These are phyloP conservation scores for Lepidurus arcticus DNA, from an alignment of 1,140 invertebrate genomes.

Conservation along the genomic window DNA sequence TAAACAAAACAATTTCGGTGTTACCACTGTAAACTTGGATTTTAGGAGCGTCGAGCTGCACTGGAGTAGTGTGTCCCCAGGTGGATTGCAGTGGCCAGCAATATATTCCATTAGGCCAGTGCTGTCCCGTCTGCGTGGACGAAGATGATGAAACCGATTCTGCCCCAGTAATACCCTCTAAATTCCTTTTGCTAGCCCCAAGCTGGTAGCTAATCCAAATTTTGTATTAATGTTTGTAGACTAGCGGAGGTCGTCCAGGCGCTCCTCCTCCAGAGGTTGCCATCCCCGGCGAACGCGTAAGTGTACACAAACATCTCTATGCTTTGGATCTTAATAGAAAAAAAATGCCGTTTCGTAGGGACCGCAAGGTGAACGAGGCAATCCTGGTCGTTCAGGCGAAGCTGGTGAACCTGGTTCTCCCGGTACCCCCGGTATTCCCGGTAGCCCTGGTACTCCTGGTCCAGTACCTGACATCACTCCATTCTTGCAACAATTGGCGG, in stretches of 20 bases:
- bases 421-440: conserved; percentile 52
- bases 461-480: conserved; percentile 62
- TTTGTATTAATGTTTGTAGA: background rate
- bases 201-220: too few relatives aligned
- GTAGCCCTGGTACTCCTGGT: conserved; percentile 62
- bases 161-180: background rate
- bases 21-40: background rate
- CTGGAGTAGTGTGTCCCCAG: conserved; percentile 46
- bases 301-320: background rate
- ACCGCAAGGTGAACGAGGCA: conserved; percentile 50
- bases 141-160: conserved; percentile 32
- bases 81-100: conserved; percentile 46
- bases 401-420: conserved; percentile 55
- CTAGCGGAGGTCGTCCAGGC: background rate
- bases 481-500: conserved; percentile 59
- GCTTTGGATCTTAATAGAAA: background rate
- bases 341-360: conserved; percentile 24
- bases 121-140: conserved; percentile 50
- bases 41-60: conserved; percentile 40
- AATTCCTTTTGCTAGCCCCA: background rate
- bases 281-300: background rate
- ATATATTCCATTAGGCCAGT: conserved; percentile 51
- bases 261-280: background rate
- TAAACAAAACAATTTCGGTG: background rate
- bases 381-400: conserved; percentile 53